Evolutionary conservation across 2,797 vertebrate genomes (phyloP).

Genomic region (Pantherophis alleghaniensis): DNA sequence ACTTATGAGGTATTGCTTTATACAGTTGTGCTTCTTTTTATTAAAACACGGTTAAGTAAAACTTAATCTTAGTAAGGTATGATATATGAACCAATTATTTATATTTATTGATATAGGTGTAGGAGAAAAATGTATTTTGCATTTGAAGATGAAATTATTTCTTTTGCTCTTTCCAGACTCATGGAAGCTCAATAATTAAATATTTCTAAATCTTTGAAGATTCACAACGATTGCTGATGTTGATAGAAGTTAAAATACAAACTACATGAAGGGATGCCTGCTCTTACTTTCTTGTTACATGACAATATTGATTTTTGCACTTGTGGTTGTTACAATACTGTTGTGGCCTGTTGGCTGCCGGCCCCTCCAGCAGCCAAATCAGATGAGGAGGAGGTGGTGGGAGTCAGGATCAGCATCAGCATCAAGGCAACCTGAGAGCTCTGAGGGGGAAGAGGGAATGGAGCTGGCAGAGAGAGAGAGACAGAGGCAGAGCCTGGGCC

Average conservation of each 20-base stretch:
- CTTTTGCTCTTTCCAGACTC: neutral
- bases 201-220: neutral
- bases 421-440: too few relatives aligned
- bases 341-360: too few relatives aligned
- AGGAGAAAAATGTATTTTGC: neutral
- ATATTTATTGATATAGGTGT: neutral
- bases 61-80: neutral
- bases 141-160: neutral
- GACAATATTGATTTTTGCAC: neutral
- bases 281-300: neutral
- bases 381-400: too few relatives aligned
- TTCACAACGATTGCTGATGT: neutral
- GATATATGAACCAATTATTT: neutral
- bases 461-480: too few relatives aligned
- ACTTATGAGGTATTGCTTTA: neutral
- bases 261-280: neutral
- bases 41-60: neutral
- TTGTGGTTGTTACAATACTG: neutral
- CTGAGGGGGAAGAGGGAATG: too few relatives aligned
- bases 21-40: neutral
- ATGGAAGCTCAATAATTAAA: neutral
- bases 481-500: too few relatives aligned
- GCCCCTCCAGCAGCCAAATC: too few relatives aligned
- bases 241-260: neutral
- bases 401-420: too few relatives aligned